Conservation (phyloP, 2,113 vertebrate genomes). For the Cheirogaleus medius region DNA sequence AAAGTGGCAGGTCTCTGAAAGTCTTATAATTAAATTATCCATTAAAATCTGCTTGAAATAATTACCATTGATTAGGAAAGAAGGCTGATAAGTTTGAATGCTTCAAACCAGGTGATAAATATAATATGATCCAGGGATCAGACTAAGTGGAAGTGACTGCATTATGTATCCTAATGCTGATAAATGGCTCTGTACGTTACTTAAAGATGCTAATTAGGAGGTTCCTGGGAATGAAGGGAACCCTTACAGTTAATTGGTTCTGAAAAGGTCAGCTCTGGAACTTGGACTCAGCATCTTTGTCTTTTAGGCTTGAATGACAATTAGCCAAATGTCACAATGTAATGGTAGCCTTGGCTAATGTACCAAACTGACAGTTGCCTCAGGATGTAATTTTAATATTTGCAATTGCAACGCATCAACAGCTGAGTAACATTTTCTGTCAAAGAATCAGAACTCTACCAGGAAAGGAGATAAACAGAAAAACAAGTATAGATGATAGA, state of each 20-base stretch:
- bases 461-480: neutral
- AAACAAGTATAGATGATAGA: neutral
- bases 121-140: neutral
- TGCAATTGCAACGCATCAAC: neutral
- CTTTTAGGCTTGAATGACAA: constrained; percentile 36
- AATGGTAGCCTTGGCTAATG: constrained; percentile 41
- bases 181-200: neutral
- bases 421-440: neutral
- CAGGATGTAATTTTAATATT: neutral
- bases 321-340: constrained; percentile 50
- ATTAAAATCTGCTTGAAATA: constrained; percentile 53
- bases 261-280: constrained; percentile 50
- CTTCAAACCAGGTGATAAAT: constrained; percentile 42
- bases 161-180: neutral
- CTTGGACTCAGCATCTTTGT: constrained; percentile 48
- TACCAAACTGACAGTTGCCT: neutral
- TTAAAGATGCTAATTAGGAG: constrained; percentile 53
- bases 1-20: neutral
- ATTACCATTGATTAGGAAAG: constrained; percentile 48
- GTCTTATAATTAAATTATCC: constrained; percentile 33
- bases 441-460: neutral
- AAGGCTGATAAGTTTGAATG: constrained; percentile 18
- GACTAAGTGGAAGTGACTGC: constrained; percentile 41
- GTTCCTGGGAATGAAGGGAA: neutral
- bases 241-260: neutral